Evolutionary conservation across 2,888 invertebrate genomes (phyloP).

Genomic region (Papilio gigon): DNA sequence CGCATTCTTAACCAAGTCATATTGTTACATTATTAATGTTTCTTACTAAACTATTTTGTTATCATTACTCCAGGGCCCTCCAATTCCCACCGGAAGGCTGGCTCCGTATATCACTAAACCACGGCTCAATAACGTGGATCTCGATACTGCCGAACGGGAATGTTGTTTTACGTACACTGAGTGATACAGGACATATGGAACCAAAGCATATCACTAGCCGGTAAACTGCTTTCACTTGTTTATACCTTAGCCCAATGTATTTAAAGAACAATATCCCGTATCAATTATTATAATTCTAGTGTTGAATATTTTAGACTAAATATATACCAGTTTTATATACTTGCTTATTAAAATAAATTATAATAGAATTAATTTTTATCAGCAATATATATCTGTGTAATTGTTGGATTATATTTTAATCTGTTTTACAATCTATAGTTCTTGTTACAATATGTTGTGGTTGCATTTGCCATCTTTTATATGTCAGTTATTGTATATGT

Average conservation of each 20-base stretch:
- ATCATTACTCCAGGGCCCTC: conserved; percentile 93
- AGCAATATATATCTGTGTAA: conserved; percentile 3
- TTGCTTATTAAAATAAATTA: neutral
- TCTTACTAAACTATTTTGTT: too few relatives aligned
- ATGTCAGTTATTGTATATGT: neutral
- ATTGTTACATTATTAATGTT: too few relatives aligned
- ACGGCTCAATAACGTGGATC: conserved; percentile 97
- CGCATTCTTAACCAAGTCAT: too few relatives aligned
- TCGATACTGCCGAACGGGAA: conserved; percentile 92
- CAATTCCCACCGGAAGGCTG: conserved; percentile 99
- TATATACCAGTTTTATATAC: conserved; percentile 1
- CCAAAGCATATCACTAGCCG: conserved; percentile 86
- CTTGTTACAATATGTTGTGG: conserved; percentile 3
- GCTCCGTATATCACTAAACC: conserved; percentile 94
- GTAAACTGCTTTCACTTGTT: conserved; percentile 58
- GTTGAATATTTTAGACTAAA: conserved; percentile 9
- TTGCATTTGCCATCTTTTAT: neutral
- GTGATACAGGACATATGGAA: conserved; percentile 96
- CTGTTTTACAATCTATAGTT: neutral
- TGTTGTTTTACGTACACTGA: conserved; percentile 90
- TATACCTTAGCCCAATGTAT: conserved; percentile 36
- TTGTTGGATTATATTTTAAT: conserved; percentile 11
- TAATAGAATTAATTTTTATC: neutral
- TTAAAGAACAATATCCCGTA: conserved; percentile 8
- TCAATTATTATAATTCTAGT: neutral